A percentile compares a stretch with the other conserved stretches of the same genome.
Evolutionary conservation across 2,797 vertebrate genomes (phyloP).

Genomic region (Cyclopterus lumpus): DNA sequence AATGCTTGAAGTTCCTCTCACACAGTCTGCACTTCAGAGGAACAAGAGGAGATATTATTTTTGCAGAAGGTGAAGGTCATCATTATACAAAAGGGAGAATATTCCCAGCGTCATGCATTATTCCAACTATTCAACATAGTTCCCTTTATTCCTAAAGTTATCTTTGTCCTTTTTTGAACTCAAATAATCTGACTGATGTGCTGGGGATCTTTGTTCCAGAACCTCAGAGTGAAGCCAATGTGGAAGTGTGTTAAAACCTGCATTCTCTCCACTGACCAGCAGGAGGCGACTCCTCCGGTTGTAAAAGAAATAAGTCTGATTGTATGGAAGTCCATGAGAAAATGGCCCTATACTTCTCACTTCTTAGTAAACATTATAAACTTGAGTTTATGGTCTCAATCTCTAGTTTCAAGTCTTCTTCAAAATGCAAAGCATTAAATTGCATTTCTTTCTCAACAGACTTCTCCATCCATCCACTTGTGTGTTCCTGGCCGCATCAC

Average conservation of each 20-base stretch:
- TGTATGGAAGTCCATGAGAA: no score
- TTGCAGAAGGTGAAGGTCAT: slow-evolving; percentile 61
- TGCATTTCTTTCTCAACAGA: no score
- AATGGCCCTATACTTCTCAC: no score
- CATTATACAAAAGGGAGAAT: slow-evolving; percentile 34
- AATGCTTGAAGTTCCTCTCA: slow-evolving; percentile 36
- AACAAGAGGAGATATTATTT: slow-evolving; percentile 40
- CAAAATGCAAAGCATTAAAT: no score
- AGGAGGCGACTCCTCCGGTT: no score
- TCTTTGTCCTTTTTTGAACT: slow-evolving; percentile 18
- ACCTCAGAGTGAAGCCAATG: not conserved
- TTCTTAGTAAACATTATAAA: not conserved
- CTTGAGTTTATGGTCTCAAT: not conserved
- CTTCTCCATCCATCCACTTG: no score
- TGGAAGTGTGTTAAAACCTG: no score
- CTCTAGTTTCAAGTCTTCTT: not conserved
- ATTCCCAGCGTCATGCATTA: slow-evolving; percentile 42
- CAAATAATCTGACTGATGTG: not conserved
- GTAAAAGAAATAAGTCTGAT: no score
- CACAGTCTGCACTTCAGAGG: slow-evolving; percentile 31
- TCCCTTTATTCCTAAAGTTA: slow-evolving; percentile 31
- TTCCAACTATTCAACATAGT: slow-evolving; percentile 41
- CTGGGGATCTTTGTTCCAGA: not conserved
- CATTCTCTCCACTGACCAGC: no score
- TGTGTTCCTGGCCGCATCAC: not conserved